Evolutionary conservation across 92 coral and sea anemone species (phyloP), one percentile per base, ranked within the genome.

Genomic region (Paramuricea clavata): DNA sequence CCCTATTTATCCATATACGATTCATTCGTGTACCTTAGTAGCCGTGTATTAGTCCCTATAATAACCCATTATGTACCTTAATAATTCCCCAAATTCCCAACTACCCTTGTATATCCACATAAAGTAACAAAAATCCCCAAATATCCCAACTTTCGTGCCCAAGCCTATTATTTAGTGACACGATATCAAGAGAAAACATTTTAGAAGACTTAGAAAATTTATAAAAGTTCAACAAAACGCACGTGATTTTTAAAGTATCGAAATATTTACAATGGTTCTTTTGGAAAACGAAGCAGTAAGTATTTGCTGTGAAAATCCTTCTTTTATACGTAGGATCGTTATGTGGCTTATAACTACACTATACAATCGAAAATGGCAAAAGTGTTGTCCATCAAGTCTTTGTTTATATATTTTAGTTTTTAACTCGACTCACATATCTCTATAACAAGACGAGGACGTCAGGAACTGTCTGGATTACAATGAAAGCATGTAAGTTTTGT

Each of bases 201-300:
- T 1, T 2, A 54, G 22, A 50, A 12, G 6, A 54, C 17, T 54
- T 10, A 19, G 19, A 33, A 65, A 31, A 27, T 31, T 65, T 31
- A 17, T 3, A 65, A 31, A 65, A 31, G 17, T 65, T 31, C 3
- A 33, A 31, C 72, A 65, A 31, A 65, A 78, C 83, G 41, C 70
- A 35, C 62, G 83, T 54, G 69, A 30, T 52, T 50, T 78, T 57
- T 32, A 3, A 78, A 27, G 17, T 50, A 44, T 42, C 44, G 22
- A 41, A 22, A 12, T 69, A 76, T 9, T 12, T 49, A 83, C 36
- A 26, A 94, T 95, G 98, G 98, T 95, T 64, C 95, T 95, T 73
- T 85, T 95, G 44, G 98, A 95, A 56, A 95, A 95, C 72, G 98
- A 95, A 49, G 95, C 95, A 75, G 98, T 95, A 59, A 92, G 95